Conservation (phyloP, 23 tunicate species). For the Halocynthia aurantium region DNA sequence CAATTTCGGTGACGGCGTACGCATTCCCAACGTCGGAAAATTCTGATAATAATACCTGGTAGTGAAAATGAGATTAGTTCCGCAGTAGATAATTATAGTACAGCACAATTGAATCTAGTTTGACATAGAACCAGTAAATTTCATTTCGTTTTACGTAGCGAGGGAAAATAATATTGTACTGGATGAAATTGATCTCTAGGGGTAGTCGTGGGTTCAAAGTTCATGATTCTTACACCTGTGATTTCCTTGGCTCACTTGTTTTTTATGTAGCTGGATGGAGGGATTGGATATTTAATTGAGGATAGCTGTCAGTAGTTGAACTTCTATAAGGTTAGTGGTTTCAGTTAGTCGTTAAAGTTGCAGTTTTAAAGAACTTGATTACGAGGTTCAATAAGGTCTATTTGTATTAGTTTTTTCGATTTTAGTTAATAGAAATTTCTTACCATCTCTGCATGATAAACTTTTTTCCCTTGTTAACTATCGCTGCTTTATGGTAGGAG, state of each 20-base stretch:
- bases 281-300: no score
- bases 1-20: conserved; percentile 32
- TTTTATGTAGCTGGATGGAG: no score
- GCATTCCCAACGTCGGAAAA: conserved; percentile 47
- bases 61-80: not conserved
- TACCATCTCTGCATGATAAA: conserved; percentile 83
- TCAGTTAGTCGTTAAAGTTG: not conserved
- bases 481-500: conserved; percentile 61
- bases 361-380: not conserved
- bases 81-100: not conserved
- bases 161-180: not conserved
- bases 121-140: no score
- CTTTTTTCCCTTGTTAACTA: conserved; percentile 57
- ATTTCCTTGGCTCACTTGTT: no score
- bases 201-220: not conserved
- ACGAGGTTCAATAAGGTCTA: not conserved
- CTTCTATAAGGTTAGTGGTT: no score
- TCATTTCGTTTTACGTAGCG: no score
- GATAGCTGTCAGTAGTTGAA: no score
- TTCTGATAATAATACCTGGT: conserved; percentile 84
- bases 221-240: not conserved
- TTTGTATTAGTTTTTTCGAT: not conserved
- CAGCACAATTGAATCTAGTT: not conserved
- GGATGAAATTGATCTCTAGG: not conserved
- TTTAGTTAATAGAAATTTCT: not conserved